These are phyloP conservation scores for Agonopterix arenella DNA, from an alignment of 2,888 invertebrate species.

Conservation along the genomic window DNA sequence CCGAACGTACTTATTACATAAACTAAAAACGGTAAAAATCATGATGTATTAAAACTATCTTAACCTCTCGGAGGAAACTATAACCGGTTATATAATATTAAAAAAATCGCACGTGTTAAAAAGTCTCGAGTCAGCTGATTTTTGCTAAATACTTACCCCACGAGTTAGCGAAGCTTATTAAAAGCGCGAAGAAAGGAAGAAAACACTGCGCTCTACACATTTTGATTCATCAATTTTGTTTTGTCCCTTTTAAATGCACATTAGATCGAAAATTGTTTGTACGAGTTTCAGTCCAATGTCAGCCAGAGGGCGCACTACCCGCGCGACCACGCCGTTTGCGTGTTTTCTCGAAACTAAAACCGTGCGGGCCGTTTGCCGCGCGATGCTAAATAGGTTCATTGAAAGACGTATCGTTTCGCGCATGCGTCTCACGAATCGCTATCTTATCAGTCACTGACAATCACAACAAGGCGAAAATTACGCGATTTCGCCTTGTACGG, in stretches of 20 bases:
- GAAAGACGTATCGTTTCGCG: conserved; percentile 29
- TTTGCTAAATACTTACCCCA: conserved; percentile 61
- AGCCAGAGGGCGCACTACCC: conserved; percentile 38
- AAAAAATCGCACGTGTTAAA: conserved; percentile 56
- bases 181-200: conserved; percentile 41
- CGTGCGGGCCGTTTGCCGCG: neutral
- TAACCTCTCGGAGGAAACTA: conserved; percentile 10
- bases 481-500: conserved; percentile 6
- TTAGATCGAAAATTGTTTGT: conserved; percentile 35
- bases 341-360: conserved; percentile 49
- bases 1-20: conserved; percentile 14
- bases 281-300: conserved; percentile 57
- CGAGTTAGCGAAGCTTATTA: conserved; percentile 41
- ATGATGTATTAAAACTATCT: neutral
- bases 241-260: conserved; percentile 48
- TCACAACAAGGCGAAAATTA: conserved; percentile 10
- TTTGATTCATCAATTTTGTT: conserved; percentile 59
- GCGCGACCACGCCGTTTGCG: conserved; percentile 48
- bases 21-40: conserved; percentile 10
- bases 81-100: conserved; percentile 49
- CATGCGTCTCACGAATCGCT: conserved; percentile 30
- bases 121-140: conserved; percentile 58
- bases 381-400: conserved; percentile 6
- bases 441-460: conserved; percentile 41
- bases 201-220: conserved; percentile 58